Percentiles rank a stretch among this genome's conserved stretches.
These are phyloP conservation scores for Felis catus DNA, from an alignment of 2,113 vertebrate genomes.

Conservation along the genomic window F.catus_Fca126_mat1.0 CM031425.1:42069001-42069500, in stretches of 20 bases:
- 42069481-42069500: not conserved
- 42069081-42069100: rapidly evolving
- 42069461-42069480: not conserved
- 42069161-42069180: not conserved
- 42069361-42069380: not conserved
- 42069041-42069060: slow-evolving; percentile 94
- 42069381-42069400: not conserved
- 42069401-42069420: not conserved
- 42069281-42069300: not conserved
- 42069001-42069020: slow-evolving; percentile 96
- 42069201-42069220: not conserved
- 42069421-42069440: not conserved
- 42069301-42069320: not conserved
- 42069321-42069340: not conserved
- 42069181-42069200: not conserved
- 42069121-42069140: not conserved
- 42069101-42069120: not conserved
- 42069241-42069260: not conserved
- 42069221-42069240: not conserved
- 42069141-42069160: not conserved
- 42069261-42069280: not conserved
- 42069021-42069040: slow-evolving; percentile 95
- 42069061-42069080: slow-evolving; percentile 79
- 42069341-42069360: not conserved
- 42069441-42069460: not conserved